These are phyloP conservation scores for Syrista parreyssii DNA, from an alignment of 2,888 invertebrate genomes.

Conservation along the genomic window DNA sequence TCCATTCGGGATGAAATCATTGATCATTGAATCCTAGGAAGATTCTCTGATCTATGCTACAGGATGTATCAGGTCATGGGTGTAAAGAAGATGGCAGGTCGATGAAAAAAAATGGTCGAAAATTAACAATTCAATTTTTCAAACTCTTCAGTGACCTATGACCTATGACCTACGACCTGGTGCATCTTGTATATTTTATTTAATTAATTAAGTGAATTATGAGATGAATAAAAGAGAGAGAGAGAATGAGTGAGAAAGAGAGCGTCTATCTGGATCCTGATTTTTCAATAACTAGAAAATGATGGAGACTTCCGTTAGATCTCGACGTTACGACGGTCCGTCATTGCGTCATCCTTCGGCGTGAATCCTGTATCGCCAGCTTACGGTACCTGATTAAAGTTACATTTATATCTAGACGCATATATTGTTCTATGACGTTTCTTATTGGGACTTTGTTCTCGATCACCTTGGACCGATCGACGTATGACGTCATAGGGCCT, in stretches of 20 bases:
- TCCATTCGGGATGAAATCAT: neutral
- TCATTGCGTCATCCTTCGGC: neutral
- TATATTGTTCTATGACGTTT: neutral
- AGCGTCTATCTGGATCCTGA: neutral
- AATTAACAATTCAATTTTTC: neutral
- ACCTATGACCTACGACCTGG: neutral
- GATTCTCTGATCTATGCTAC: neutral
- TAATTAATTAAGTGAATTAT: neutral
- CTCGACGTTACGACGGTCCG: neutral
- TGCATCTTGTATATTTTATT: neutral
- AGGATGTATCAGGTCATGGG: neutral
- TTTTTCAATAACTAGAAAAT: neutral
- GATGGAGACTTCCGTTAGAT: neutral
- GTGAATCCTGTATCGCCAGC: neutral
- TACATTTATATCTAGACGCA: neutral
- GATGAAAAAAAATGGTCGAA: neutral
- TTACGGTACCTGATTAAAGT: neutral
- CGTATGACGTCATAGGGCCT: neutral
- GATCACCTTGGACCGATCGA: neutral
- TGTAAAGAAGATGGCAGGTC: neutral
- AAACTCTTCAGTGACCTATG: neutral
- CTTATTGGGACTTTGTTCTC: neutral
- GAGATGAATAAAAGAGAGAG: neutral
- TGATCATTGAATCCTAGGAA: neutral
- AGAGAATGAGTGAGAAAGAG: neutral